Evolutionary conservation across 2,113 vertebrate genomes (phyloP).

Genomic region (Dermatemys mawii): DNA sequence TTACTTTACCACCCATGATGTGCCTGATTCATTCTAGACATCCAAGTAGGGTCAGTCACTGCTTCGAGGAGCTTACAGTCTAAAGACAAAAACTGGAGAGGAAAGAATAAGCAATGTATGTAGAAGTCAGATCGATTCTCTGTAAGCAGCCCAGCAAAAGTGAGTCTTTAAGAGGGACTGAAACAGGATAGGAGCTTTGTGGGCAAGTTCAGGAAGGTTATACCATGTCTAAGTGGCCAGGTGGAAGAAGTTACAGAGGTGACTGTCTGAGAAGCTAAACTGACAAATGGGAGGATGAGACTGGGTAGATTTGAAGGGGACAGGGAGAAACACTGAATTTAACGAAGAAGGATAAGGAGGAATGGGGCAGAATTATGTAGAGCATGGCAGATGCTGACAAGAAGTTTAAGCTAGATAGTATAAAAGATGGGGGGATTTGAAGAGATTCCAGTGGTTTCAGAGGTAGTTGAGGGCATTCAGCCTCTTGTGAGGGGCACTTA

Average conservation of each 20-base stretch:
- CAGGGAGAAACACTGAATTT: not conserved
- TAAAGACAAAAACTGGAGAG: not conserved
- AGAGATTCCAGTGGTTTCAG: not conserved
- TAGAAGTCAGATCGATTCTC: not conserved
- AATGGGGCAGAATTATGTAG: not conserved
- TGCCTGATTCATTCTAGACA: not conserved
- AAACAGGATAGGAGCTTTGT: not conserved
- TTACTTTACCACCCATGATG: rapidly evolving
- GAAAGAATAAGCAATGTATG: not conserved
- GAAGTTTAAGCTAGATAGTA: not conserved
- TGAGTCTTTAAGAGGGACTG: not conserved
- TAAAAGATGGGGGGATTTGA: not conserved
- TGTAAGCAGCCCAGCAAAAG: not conserved
- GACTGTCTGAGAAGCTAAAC: not conserved
- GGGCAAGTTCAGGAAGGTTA: not conserved
- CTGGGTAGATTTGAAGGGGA: not conserved
- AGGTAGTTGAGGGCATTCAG: not conserved
- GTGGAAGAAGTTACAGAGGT: not conserved
- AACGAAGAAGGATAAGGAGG: not conserved
- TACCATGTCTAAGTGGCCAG: not conserved
- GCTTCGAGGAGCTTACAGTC: not conserved
- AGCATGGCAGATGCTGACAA: not conserved
- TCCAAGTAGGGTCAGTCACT: not conserved
- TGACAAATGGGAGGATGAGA: not conserved
- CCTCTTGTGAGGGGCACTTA: not conserved